These are phyloP conservation scores for Syritta pipiens DNA, from an alignment of 2,888 invertebrate genomes.

Conservation along the genomic window DNA sequence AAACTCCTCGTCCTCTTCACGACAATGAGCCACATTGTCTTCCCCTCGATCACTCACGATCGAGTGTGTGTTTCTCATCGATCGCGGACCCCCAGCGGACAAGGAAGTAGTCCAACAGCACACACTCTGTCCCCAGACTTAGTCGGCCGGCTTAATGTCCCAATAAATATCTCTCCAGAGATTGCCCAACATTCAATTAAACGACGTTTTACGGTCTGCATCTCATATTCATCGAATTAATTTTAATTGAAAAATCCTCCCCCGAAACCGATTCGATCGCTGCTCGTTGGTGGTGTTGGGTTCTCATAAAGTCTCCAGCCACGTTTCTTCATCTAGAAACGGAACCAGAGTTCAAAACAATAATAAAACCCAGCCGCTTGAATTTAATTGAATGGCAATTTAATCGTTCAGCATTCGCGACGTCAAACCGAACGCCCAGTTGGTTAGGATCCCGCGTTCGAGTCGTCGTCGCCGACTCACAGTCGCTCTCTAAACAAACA, in stretches of 20 bases:
- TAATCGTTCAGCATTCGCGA: conserved; percentile 56
- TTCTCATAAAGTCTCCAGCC: neutral
- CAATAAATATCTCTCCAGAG: conserved; percentile 33
- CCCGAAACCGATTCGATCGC: conserved; percentile 33
- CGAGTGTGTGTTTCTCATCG: too few relatives aligned
- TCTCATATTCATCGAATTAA: conserved; percentile 36
- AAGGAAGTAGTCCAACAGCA: too few relatives aligned
- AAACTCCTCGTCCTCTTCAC: too few relatives aligned
- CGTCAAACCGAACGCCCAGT: conserved; percentile 60
- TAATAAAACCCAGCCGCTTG: conserved; percentile 21
- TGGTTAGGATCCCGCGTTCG: conserved; percentile 21
- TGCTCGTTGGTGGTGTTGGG: conserved; percentile 20
- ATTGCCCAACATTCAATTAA: conserved; percentile 58
- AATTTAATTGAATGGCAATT: conserved; percentile 65
- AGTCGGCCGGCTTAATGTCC: conserved; percentile 5
- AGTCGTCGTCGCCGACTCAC: neutral
- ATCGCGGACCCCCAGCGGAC: too few relatives aligned
- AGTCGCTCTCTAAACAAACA: conserved; percentile 6
- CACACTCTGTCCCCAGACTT: too few relatives aligned
- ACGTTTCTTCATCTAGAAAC: conserved; percentile 19
- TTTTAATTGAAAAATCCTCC: conserved; percentile 64
- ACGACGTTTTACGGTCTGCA: conserved; percentile 16
- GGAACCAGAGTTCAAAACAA: conserved; percentile 46
- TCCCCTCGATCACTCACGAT: too few relatives aligned
- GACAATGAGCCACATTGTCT: too few relatives aligned